A percentile compares a stretch with the other conserved stretches of the same genome.
phyloP scores from a whole-genome alignment of 2,113 vertebrate species.

The Rattus norvegicus region DNA sequence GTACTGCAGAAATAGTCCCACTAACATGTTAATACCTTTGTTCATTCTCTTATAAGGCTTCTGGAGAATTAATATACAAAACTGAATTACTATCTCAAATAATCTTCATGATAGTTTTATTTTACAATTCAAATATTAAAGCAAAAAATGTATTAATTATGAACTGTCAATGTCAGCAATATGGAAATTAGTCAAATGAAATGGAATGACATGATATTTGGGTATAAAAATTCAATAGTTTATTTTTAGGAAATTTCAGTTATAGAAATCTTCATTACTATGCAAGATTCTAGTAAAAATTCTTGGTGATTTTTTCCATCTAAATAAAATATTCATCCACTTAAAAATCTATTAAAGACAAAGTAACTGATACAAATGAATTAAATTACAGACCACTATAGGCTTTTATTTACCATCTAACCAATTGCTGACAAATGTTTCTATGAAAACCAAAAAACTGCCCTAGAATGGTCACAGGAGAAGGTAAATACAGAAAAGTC shows the following conservation, averaged over 20 bases:
- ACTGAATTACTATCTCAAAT: not conserved
- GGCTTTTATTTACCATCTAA: not conserved
- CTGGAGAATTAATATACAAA: not conserved
- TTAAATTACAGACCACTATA: slow-evolving; percentile 25
- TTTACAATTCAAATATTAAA: slow-evolving; percentile 2
- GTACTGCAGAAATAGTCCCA: slow-evolving; percentile 7
- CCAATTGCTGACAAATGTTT: slow-evolving; percentile 16
- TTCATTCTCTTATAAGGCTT: not conserved
- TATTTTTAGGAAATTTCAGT: slow-evolving; percentile 14
- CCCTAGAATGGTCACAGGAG: not conserved
- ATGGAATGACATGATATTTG: not conserved
- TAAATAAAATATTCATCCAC: not conserved
- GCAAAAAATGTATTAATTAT: not conserved
- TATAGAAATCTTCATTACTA: slow-evolving; percentile 38
- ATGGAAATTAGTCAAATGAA: slow-evolving; percentile 4
- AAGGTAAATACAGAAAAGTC: slow-evolving; percentile 2
- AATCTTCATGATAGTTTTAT: not conserved
- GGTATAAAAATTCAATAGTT: not conserved
- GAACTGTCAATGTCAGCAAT: slow-evolving; percentile 23
- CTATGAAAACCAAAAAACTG: slow-evolving; percentile 39
- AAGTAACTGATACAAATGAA: slow-evolving; percentile 3
- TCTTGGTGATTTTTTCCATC: slow-evolving; percentile 27
- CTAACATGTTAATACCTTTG: not conserved
- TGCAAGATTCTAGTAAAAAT: not conserved
- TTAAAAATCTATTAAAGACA: slow-evolving; percentile 48